Base-by-base conservation (phyloP, 2,797 vertebrate genomes). In the Dicrostonyx torquatus region DNA sequence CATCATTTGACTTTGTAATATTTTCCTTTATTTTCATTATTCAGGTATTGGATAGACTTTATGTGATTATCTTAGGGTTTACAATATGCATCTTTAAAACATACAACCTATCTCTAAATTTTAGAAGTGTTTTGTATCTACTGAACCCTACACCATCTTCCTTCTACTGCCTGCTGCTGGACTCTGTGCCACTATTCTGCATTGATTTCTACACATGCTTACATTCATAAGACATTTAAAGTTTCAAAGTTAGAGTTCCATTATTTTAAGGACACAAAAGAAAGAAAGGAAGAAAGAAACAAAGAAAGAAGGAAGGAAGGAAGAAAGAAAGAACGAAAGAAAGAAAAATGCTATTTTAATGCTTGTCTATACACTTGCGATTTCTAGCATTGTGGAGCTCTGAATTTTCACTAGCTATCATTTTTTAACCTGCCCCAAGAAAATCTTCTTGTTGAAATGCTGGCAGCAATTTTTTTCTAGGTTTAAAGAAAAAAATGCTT, bases 341-440 rank as follows among this genome's bases (percentile, higher is more conserved):
- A 4, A 14, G 31, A 37, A 10, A n/a, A 9, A 37, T 15, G 37
- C 2, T 12, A 3, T 34, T 50, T 87, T 70, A n/a, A 26, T 77
- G 9, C 20, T 29, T 86, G 48, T 11, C 10, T 70, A 64, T 3
- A 77, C 43, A 87, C 73, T 72, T 72, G 66, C 1, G 20, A 15
- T 76, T 93, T 78, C 43, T 91, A 70, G 26, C 13, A 22, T 12
- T 79, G 58, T 89, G 45, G 2, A 40, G 18, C 53, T 45, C 55
- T 75, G 76, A 82, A 48, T 86, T 93, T 93, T 80, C 75, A 29
- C 17, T 37, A 40, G 87, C n/a, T 78, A 78, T 76, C 31, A 77
- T 31, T 79, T 68, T 79, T 66, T 89, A 7, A 45, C 66, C 45
- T 66, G 45, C 45, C 43, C 31, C 62, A 50, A 66, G 45, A 53